Percentiles rank a stretch among this genome's conserved stretches.
Conservation (phyloP, 2,797 vertebrate species). For the Sebastes variabilis region DNA sequence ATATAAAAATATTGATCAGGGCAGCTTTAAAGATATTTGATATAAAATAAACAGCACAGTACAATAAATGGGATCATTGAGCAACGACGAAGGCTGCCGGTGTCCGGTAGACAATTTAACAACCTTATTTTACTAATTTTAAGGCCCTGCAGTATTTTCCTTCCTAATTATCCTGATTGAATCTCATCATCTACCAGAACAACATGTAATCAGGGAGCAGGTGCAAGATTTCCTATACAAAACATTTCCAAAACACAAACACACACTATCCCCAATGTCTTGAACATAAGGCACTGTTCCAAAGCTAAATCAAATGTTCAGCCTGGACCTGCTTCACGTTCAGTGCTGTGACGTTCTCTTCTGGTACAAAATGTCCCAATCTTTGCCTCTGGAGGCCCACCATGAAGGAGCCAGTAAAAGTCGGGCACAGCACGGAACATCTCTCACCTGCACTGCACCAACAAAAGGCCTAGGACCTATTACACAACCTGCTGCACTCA, state of each 20-base stretch:
- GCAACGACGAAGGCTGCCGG: not conserved
- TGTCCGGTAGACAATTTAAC: not conserved
- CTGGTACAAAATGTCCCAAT: constrained; percentile 41
- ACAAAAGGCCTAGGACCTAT: constrained; percentile 14
- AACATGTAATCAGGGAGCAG: not conserved
- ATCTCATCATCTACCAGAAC: not conserved
- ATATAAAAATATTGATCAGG: not conserved
- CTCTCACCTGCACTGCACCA: constrained; percentile 11
- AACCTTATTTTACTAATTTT: not conserved
- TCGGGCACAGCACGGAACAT: not conserved
- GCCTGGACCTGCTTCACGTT: not conserved
- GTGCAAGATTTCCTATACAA: not conserved
- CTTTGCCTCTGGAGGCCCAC: constrained; percentile 6
- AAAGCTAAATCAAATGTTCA: constrained; percentile 19
- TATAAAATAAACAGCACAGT: not conserved
- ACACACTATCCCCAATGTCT: not conserved
- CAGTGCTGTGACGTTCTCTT: constrained; percentile 14
- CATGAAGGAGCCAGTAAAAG: constrained; percentile 16
- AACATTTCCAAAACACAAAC: not conserved
- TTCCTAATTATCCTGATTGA: not conserved
- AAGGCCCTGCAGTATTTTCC: not conserved
- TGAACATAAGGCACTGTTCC: not conserved
- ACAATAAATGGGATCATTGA: not conserved
- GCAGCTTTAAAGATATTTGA: not conserved
- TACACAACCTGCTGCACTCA: constrained; percentile 26